Base-by-base conservation (phyloP, 1,140 invertebrate genomes). In the Rhyacophila brunnea region DNA sequence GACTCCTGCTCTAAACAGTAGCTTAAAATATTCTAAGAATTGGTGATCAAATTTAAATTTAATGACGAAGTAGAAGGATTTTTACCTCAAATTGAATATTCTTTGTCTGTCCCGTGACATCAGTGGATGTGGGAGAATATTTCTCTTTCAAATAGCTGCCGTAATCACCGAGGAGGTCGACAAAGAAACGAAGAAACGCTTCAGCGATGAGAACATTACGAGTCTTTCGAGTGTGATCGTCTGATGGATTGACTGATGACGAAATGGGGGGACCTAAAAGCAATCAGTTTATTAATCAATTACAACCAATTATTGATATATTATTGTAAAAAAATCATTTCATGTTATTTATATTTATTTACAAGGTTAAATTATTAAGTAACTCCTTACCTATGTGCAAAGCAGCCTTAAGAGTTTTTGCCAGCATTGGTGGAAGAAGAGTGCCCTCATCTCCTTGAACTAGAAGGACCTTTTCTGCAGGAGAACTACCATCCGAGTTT, bases 191-290 rank as follows among this genome's bases (percentile, higher is more conserved):
- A 17, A 89, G 66, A 66, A 90, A 87, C 1, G 86, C 85, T 71
- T 90, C 87, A 0, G 84, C 83, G 17, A 88, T 83, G 68, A 88
- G 78, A 50, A 87, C 75, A 70, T 87, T 86, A n/a, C 83, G 70
- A 2, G 74, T 78, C 54, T 78, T 77, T 4, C 45, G 50, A 6
- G 63, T 28, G 28, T 58, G 49, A 13, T 50, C 58, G 20, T 65
- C 58, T 1, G 44, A 57, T 9, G 58, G 17, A 6, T 18, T 17
- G 18, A 3, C 54, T 10, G 42, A 47, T 28, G 43, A 14, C 9
- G 53, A 35, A 7, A 63, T 63, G 1, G 50, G 49, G 2, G 61
- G 57, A 45, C 62, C 62, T 63, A 19, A 19, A 48, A 63, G 42
- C 11, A 44, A 36, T 35, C 5, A 20, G n/a, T n/a, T n/a, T n/a